Evolutionary conservation across 2,113 vertebrate species (phyloP), one percentile per base, ranked within the genome.

Genomic region (Melospiza georgiana): DNA sequence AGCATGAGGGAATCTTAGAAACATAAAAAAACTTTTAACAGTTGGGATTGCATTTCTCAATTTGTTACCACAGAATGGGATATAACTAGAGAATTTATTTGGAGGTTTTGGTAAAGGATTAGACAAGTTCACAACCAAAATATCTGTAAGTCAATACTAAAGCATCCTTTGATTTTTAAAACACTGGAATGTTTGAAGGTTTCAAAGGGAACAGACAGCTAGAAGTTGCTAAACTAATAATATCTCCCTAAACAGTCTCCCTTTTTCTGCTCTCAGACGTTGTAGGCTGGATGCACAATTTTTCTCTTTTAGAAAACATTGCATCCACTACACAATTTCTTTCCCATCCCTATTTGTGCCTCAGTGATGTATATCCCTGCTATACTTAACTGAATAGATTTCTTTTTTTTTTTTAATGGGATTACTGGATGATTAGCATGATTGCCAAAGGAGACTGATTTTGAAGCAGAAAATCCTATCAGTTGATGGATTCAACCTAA

Each of bases 401-500:
- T 27, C n/a, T 25, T 54, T 59, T 35, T 35, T 27, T 43, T 43
- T 7, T 8, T 30, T 22, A 4, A 30, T 94, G 78, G 71, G 24
- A 96, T 97, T 96, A 96, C 55, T 79, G 15, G 17, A 74, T 95
- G 62, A 95, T 97, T 96, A 96, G 61, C 80, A 83, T 92, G 87
- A 91, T 94, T 96, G 41, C 79, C 86, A 92, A 95, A 87, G 84
- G 73, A 87, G 57, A 89, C 66, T 94, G 83, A 92, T 95, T 97
- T 88, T 87, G 83, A 96, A 97, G 87, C 74, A 96, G 91, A 95
- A 96, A 96, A 97, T 97, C 46, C 79, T 92, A 46, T 77, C 79
- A 94, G 82, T 67, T 96, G 91, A 91, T 95, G 81, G 89, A 95
- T 97, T 97, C 95, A 96, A 94, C 37, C 65, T 94, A 95, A 92